phyloP scores from a whole-genome alignment of 1,140 invertebrate genomes.

The Drosophila sp. region DNA sequence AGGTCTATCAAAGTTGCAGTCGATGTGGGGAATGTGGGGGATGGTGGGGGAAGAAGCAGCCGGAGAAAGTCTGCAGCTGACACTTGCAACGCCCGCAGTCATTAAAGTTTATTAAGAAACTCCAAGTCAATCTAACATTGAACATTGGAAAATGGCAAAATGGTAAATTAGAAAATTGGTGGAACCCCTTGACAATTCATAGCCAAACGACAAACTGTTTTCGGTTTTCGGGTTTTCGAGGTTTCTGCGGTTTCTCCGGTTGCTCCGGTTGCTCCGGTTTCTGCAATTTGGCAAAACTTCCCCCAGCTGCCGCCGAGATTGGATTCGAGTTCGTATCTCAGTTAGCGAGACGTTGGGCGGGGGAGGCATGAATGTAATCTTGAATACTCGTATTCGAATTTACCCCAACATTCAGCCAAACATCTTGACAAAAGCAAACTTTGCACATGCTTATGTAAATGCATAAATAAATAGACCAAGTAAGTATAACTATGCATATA shows the following conservation, averaged over 20 bases:
- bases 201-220: slow-evolving; percentile 38
- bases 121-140: slow-evolving; percentile 30
- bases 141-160: slow-evolving; percentile 8
- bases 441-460: slow-evolving; percentile 13
- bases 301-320: slow-evolving; percentile 21
- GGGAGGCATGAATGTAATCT: background rate
- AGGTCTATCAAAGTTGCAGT: slow-evolving; percentile 68
- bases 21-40: too few species aligned
- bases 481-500: slow-evolving; percentile 23
- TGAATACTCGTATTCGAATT: background rate
- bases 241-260: slow-evolving; percentile 42
- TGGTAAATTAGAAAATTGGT: slow-evolving; percentile 12
- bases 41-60: too few species aligned
- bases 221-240: background rate
- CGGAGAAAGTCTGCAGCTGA: slow-evolving; percentile 22
- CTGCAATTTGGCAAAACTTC: slow-evolving; percentile 45
- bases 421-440: background rate
- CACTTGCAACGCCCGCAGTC: slow-evolving; percentile 73
- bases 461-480: slow-evolving; percentile 30
- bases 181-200: slow-evolving; percentile 35
- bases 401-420: slow-evolving; percentile 10
- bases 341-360: background rate
- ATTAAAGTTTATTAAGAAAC: slow-evolving; percentile 80
- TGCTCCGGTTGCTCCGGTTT: slow-evolving; percentile 45
- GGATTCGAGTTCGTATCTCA: slow-evolving; percentile 9